Conservation (phyloP, 1,140 invertebrate species). For the Drosophila repleta region DNA sequence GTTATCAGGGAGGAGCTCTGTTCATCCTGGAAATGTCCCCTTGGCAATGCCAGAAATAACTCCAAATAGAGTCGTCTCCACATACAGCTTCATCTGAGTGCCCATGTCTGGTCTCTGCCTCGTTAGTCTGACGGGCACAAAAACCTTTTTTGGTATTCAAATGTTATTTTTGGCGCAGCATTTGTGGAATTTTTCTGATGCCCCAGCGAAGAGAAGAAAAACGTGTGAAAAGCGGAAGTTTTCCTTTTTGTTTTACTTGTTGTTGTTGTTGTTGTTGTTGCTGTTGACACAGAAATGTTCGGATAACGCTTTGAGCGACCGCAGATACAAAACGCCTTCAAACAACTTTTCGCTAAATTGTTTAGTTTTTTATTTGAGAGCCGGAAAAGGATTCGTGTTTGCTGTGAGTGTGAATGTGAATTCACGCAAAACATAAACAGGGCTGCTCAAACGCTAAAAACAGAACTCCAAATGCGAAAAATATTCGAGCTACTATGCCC, state of each 20-base stretch:
- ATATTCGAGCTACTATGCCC: conserved; percentile 48
- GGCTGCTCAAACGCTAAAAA: conserved; percentile 32
- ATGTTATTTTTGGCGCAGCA: conserved; percentile 74
- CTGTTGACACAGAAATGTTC: conserved; percentile 42
- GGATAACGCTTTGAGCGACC: conserved; percentile 47
- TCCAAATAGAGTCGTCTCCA: conserved; percentile 61
- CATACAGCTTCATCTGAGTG: conserved; percentile 34
- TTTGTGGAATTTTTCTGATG: conserved; percentile 53
- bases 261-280: conserved; percentile 21
- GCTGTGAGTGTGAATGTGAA: no score
- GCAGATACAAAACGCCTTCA: conserved; percentile 55
- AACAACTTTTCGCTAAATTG: conserved; percentile 50
- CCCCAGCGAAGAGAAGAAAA: conserved; percentile 22
- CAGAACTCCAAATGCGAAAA: conserved; percentile 42
- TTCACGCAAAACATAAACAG: conserved; percentile 19
- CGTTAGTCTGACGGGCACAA: conserved; percentile 58
- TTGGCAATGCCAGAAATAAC: conserved; percentile 44
- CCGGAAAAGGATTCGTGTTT: conserved; percentile 40
- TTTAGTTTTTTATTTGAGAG: conserved; percentile 39
- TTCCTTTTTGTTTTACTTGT: no score
- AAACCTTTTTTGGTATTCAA: conserved; percentile 77
- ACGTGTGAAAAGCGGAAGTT: conserved; percentile 75
- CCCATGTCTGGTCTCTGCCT: conserved; percentile 13
- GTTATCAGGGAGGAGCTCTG: neutral
- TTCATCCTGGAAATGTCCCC: conserved; percentile 4